A percentile compares a stretch with the other conserved stretches of the same genome.
Evolutionary conservation across 2,113 vertebrate species (phyloP).

Genomic region (Corapipo altera): DNA sequence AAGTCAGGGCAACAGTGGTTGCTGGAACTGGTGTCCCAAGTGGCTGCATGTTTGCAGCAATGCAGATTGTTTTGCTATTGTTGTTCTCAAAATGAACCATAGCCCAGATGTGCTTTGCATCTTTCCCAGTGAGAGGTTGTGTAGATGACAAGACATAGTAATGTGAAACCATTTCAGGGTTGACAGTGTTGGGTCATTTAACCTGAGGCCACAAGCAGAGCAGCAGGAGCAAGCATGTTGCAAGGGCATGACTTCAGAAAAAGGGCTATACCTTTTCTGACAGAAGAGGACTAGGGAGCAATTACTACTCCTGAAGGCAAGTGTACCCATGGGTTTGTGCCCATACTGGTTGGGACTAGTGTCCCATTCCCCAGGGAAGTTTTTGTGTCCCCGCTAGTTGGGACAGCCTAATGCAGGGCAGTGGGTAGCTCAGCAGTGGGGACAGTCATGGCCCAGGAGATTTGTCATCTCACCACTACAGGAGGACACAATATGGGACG

Average conservation of each 20-base stretch:
- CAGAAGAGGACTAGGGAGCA: neutral
- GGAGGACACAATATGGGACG: neutral
- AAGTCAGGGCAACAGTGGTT: neutral
- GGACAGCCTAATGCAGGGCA: neutral
- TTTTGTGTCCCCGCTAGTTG: neutral
- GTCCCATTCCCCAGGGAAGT: neutral
- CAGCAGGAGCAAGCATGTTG: neutral
- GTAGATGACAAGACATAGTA: too few species aligned
- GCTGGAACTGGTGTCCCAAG: neutral
- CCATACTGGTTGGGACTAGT: neutral
- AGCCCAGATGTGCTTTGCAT: neutral
- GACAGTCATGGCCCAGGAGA: neutral
- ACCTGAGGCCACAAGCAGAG: neutral
- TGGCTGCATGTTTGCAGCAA: neutral
- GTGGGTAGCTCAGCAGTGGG: rapidly evolving
- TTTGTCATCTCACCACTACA: neutral
- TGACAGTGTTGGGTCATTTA: neutral
- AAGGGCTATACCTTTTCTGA: neutral
- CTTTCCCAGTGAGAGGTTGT: neutral
- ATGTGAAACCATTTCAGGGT: neutral
- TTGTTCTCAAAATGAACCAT: neutral
- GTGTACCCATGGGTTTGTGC: neutral
- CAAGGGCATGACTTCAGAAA: neutral
- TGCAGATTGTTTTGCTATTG: neutral
- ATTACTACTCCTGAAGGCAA: neutral